Evolutionary conservation across 2,888 invertebrate genomes (phyloP).

Genomic region (Hylaea fasciaria): DNA sequence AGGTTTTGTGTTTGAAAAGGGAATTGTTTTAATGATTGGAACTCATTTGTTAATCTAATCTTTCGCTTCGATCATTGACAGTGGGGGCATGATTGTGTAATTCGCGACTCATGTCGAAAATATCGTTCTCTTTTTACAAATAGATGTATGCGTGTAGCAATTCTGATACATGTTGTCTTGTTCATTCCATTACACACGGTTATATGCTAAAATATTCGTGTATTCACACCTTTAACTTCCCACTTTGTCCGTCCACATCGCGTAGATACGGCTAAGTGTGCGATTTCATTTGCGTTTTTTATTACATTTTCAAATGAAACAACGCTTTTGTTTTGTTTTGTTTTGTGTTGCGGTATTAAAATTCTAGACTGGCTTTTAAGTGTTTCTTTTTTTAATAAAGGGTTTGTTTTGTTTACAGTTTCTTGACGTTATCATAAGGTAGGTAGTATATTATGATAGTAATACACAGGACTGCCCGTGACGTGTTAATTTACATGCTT

Average conservation of each 20-base stretch:
- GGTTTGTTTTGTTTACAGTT: constrained; percentile 19
- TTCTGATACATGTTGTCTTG: too few species aligned
- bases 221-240: constrained; percentile 46
- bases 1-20: background rate
- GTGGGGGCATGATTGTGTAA: too few species aligned
- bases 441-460: background rate
- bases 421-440: background rate
- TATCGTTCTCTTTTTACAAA: too few species aligned
- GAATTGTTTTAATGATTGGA: background rate
- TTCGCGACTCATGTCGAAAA: too few species aligned
- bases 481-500: too few species aligned
- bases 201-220: constrained; percentile 7
- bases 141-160: too few species aligned
- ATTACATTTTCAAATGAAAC: constrained; percentile 59
- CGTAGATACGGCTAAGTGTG: constrained; percentile 60
- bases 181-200: too few species aligned
- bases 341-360: constrained; percentile 44
- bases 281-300: constrained; percentile 68
- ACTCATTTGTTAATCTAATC: too few species aligned
- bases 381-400: constrained; percentile 18
- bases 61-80: too few species aligned
- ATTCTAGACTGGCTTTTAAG: constrained; percentile 15
- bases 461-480: too few species aligned
- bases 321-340: constrained; percentile 34
- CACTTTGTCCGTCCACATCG: constrained; percentile 55